Evolutionary conservation across 2,888 invertebrate species (phyloP), one percentile per base, ranked within the genome.

Genomic region (Amphipoea oculea): DNA sequence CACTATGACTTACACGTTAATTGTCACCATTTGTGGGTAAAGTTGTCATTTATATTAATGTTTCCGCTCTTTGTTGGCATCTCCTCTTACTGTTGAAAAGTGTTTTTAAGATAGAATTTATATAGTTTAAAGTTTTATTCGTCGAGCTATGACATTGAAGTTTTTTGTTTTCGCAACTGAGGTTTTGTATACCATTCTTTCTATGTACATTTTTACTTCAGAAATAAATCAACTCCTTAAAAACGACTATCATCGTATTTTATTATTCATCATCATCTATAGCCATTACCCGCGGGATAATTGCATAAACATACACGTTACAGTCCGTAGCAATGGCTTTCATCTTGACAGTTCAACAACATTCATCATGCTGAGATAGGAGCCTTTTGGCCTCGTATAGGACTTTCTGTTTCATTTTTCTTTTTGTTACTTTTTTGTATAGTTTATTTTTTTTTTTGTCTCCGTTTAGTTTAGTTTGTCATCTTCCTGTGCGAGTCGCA

Each of bases 31-130:
- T 74, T 76, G 68, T 70, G 70, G 48, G 40, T 60, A 68, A 65
- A 78, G 60, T 65, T 62, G 71, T 76, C 70, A 81, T 78, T 81
- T 75, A 78, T 83, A 85, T 68, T 76, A 86, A 76, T 78, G 48
- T 36, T 65, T 51, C 36, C n/a, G 57, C 5, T 60, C 40, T 78
- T 62, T 14, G 36, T 73, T 68, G 57, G 42, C 57, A 23, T 60
- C 9, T 42, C 57, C 9, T 48, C 45, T n/a, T 48, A n/a, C 1
- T 3, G 42, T 67, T 78, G 23, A 3, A 57, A 63, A 77, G 9
- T 40, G 54, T 54, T 77, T 62, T 80, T 29, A 45, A 42, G 42
- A 29, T 0, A 29, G 6, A 45, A 42, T 60, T 36, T 67, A 45
- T 70, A 4, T 70, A 4, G 72, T 54, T 29, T 17, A 20, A 42